Evolutionary conservation across 2,888 invertebrate species (phyloP), one percentile per base, ranked within the genome.

Genomic region (Agonopterix arenella): DNA sequence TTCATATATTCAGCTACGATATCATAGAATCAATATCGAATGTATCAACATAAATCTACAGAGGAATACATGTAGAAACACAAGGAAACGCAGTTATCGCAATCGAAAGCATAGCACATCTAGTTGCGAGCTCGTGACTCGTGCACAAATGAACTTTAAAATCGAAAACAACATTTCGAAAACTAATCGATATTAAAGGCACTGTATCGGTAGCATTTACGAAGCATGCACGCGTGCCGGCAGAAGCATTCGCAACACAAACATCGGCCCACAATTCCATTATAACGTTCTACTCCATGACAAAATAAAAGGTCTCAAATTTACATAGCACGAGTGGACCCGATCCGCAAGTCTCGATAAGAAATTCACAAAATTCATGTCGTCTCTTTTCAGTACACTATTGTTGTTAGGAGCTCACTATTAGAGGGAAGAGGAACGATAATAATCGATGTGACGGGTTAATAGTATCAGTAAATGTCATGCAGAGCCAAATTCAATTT

Each of bases 281-380:
- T 78, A 78, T 72, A 74, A 73, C 71, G 75, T 79, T 70, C 67
- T 68, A 61, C 66, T 52, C 64, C 61, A 65, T 62, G 67, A 66
- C 70, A 75, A 78, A 80, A 83, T 79, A 81, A 80, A 80, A 80
- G 73, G 72, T 76, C 70, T 71, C 62, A 68, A 70, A 81, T 80
- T 80, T 80, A 79, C 81, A 82, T 80, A 78, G 70, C 78, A 72
- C 73, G 70, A 76, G 67, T 70, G 73, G 62, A 72, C 68, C 64
- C 64, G 66, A 67, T 64, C 59, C 61, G 62, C 62, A 60, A 61
- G 56, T 61, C 61, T 54, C 56, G 60, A 60, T 63, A 58, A 38
- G 66, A 64, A 68, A 68, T 70, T 61, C 52, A 55, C 62, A 58
- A 65, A 64, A 66, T 63, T 72, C 68, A 58, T 64, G 66, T 62